A percentile compares a stretch with the other conserved stretches of the same genome.
Evolutionary conservation across 2,888 invertebrate genomes (phyloP).

Genomic region (Arctia plantaginis): DNA sequence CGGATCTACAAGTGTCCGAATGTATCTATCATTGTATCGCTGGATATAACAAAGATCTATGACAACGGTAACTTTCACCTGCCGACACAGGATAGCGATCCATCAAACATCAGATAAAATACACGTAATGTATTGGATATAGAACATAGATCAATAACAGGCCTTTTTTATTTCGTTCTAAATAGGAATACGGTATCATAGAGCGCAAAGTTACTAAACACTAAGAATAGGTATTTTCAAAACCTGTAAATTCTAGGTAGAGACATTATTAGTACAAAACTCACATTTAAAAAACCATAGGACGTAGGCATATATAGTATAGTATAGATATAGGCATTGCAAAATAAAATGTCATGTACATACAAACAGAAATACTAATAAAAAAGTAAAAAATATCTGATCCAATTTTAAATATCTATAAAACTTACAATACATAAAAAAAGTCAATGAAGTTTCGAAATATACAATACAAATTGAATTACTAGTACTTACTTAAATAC

Average conservation of each 20-base stretch:
- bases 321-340: no score
- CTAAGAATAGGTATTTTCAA: no score
- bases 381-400: no score
- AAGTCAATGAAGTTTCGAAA: no score
- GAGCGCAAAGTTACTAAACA: not conserved
- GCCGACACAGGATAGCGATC: conserved; percentile 62
- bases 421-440: no score
- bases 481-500: not conserved
- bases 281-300: no score
- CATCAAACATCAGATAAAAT: conserved; percentile 53
- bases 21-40: conserved; percentile 27
- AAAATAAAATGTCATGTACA: no score
- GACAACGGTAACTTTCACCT: conserved; percentile 64
- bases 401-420: no score
- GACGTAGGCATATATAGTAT: no score
- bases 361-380: no score
- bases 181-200: not conserved
- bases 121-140: not conserved
- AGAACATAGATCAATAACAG: not conserved
- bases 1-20: conserved; percentile 1
- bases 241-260: no score
- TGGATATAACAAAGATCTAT: conserved; percentile 55
- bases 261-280: no score
- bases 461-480: not conserved
- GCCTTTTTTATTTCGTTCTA: not conserved